These are phyloP conservation scores for Macroramphosus scolopax DNA, from an alignment of 2,797 vertebrate species.

Conservation along the genomic window DNA sequence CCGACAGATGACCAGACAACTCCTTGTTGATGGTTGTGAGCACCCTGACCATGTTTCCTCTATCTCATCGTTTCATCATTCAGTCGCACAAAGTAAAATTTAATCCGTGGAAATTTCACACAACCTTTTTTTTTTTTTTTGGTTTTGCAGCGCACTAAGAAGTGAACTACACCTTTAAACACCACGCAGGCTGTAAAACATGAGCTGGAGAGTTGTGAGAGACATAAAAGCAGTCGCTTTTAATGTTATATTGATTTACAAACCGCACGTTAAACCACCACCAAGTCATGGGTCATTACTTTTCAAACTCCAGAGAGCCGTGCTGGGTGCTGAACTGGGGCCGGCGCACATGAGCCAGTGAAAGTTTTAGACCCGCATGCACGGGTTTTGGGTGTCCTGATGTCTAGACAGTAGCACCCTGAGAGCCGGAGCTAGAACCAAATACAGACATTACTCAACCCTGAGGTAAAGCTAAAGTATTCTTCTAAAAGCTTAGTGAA, in stretches of 20 bases:
- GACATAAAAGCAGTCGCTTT: conserved; percentile 64
- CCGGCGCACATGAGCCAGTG: conserved; percentile 39
- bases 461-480: conserved; percentile 3
- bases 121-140: conserved; percentile 57
- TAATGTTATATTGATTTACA: conserved; percentile 78
- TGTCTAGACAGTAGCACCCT: conserved; percentile 67
- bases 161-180: conserved; percentile 49
- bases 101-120: conserved; percentile 44
- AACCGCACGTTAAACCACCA: conserved; percentile 65
- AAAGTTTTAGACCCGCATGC: conserved; percentile 38
- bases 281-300: conserved; percentile 62
- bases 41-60: no score
- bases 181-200: conserved; percentile 66
- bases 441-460: conserved; percentile 10
- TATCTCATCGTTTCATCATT: conserved; percentile 27
- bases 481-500: no score
- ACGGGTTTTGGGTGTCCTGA: conserved; percentile 62
- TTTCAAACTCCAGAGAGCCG: conserved; percentile 42
- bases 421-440: conserved; percentile 17
- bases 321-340: conserved; percentile 42
- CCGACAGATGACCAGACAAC: no score
- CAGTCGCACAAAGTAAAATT: conserved; percentile 64
- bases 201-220: conserved; percentile 71
- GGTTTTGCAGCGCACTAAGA: conserved; percentile 44
- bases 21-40: no score